These are phyloP conservation scores for Menidia beryllina DNA, from an alignment of 2,113 vertebrate species.

Conservation along the genomic window DNA sequence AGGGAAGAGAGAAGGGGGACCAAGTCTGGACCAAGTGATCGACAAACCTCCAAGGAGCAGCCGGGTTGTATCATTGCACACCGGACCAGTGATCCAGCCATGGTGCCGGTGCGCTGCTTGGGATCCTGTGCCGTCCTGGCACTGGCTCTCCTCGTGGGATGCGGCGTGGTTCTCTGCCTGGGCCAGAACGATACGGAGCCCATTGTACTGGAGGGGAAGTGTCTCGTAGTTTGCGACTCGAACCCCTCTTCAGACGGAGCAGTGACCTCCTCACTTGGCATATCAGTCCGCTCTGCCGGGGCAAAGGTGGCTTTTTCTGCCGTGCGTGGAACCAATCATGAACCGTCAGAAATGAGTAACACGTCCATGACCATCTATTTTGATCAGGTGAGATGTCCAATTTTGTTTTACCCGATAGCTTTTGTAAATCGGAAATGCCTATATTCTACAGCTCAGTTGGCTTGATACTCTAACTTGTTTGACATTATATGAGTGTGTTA, in stretches of 20 bases:
- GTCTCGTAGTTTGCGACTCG: constrained; percentile 97
- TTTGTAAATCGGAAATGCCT: not conserved
- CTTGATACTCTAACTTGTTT: constrained; percentile 22
- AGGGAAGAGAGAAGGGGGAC: constrained; percentile 74
- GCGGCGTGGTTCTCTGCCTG: constrained; percentile 81
- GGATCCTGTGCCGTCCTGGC: constrained; percentile 85
- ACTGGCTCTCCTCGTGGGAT: constrained; percentile 85
- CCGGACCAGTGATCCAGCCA: constrained; percentile 81
- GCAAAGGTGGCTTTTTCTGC: constrained; percentile 98
- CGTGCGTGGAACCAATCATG: constrained; percentile 95
- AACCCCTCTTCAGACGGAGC: constrained; percentile 96
- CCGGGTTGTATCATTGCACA: constrained; percentile 77
- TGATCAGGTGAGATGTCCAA: constrained; percentile 90
- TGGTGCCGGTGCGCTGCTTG: constrained; percentile 81
- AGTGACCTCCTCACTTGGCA: constrained; percentile 96
- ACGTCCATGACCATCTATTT: constrained; percentile 99
- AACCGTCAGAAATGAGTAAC: constrained; percentile 98
- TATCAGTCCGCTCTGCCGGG: constrained; percentile 95
- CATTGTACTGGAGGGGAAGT: constrained; percentile 97
- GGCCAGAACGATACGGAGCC: constrained; percentile 98
- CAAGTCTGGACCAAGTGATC: constrained; percentile 83
- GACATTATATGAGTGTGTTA: constrained; percentile 24
- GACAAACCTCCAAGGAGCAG: constrained; percentile 85
- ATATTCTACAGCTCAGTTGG: not conserved
- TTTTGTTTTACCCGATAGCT: not conserved